Conservation (phyloP, 2,113 vertebrate species). For the Protobothrops flavoviridis region DNA sequence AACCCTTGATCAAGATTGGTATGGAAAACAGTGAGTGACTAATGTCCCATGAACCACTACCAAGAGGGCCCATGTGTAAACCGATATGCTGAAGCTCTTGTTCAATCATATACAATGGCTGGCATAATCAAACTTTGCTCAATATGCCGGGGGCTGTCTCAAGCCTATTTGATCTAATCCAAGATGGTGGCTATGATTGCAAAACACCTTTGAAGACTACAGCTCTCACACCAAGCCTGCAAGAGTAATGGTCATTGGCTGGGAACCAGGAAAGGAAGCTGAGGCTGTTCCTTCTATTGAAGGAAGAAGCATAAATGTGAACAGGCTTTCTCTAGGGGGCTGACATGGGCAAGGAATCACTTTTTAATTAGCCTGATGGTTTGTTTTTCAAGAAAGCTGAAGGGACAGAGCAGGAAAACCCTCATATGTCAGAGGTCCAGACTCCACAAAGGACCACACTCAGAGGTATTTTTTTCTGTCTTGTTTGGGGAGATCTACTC, state of each 20-base stretch:
- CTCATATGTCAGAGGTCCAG: not conserved
- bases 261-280: not conserved
- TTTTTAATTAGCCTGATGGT: not conserved
- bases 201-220: not conserved
- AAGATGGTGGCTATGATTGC: not conserved
- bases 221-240: not conserved
- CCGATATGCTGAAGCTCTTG: not conserved
- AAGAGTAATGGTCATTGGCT: not conserved
- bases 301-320: not conserved
- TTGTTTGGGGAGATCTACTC: not conserved
- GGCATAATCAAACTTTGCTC: not conserved
- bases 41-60: not conserved
- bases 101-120: not conserved
- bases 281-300: not conserved
- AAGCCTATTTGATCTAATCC: not conserved
- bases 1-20: not conserved
- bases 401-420: not conserved
- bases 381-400: not conserved
- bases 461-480: not conserved
- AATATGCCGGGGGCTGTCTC: too few relatives aligned
- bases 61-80: too few relatives aligned
- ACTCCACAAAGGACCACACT: not conserved
- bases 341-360: too few relatives aligned
- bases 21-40: not conserved
- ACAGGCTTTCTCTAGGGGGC: not conserved